Base-by-base conservation (phyloP, 2,888 invertebrate genomes). In the Amitus sp. region DNA sequence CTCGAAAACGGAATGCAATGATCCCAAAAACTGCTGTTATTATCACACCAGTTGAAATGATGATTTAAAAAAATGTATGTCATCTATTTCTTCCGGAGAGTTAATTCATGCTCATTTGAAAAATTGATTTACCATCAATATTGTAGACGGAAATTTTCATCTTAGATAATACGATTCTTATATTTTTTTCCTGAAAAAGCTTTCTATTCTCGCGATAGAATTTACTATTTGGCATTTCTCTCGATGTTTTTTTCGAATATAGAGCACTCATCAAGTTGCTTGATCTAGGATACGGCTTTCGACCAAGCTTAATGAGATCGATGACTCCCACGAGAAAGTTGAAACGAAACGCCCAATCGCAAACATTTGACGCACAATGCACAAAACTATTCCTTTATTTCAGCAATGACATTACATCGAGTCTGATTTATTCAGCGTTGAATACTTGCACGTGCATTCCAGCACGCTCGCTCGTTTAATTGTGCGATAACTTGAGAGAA, bases 291-390 rank as follows among this genome's bases (percentile, higher is more conserved):
- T n/a, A 71, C 71, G 67, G 69, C 68, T 71, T 72, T 73, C 69
- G 70, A 74, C 72, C 73, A 69, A 73, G 68, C 71, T 68, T 73
- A 75, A 76, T 72, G 73, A 75, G 75, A 77, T 75, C 70, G 71
- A 76, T 75, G 74, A 68, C 70, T 77, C 74, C 72, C 72, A 54
- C 64, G 75, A 71, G 73, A 71, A 69, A 54, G 52, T 53, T 62
- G 66, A 69, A 68, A 73, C 37, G 58, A 47, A 47, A 54, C 57
- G 59, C n/a, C 30, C 30, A 9, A 10, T 30, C 30, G 30, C 30
- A 23, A 5, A 23, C 23, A n/a, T 30, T 30, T 30, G 10, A n/a
- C 30, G 15, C 37, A 12, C 37, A 12, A 9, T 4, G 37, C 66
- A 68, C 73, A 69, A 76, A 75, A 73, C 73, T 74, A 74, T 73